Base-by-base conservation (phyloP, 2,113 vertebrate genomes). In the Verasper variegatus region DNA sequence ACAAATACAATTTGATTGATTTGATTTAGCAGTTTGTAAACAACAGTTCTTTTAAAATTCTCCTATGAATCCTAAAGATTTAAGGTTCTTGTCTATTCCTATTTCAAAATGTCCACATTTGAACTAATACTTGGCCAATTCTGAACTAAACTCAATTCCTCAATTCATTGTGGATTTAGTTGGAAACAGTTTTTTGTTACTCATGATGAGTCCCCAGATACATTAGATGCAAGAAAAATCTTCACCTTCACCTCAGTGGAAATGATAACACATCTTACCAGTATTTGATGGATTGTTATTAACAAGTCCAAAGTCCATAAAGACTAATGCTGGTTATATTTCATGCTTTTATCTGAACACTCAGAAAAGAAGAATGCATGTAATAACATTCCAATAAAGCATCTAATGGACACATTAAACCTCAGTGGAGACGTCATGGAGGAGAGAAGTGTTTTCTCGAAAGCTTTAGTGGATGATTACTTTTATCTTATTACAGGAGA, bases 401-500 rank as follows among this genome's bases (percentile, higher is more conserved):
- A 52, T 18, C 59, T 80, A 76, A 80, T 77, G 63, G 68, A 62
- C 58, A 23, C 37, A n/a, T 23, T 37, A 47, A 49, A 20, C 55
- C 80, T 2, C 76, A 75, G 27, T 71, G 60, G 7, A 5, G 71
- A 62, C 59, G 57, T 58, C 10, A 21, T 2, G 10, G 56, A 35
- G 14, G 23, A 71, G 60, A 67, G 7, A 3, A 0, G 15, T 35
- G 45, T 40, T 55, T 37, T 84, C 47, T 61, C 47, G 49, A 74
- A 78, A 58, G 57, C 54, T n/a, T 4, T 58, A 26, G 40, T 10
- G 15, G 40, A 62, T n/a, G 5, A 65, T 55, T 26, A n/a, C 15
- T n/a, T 40, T 3, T 7, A 31, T 31, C 31, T 31, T 31, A 31
- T 31, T 31, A 31, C 31, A 60, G 24, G 24, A 18, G 31, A 40